Percentiles rank a stretch among this genome's conserved stretches.
Conservation (phyloP, 2,797 vertebrate species). For the Steatocranus sp. region DNA sequence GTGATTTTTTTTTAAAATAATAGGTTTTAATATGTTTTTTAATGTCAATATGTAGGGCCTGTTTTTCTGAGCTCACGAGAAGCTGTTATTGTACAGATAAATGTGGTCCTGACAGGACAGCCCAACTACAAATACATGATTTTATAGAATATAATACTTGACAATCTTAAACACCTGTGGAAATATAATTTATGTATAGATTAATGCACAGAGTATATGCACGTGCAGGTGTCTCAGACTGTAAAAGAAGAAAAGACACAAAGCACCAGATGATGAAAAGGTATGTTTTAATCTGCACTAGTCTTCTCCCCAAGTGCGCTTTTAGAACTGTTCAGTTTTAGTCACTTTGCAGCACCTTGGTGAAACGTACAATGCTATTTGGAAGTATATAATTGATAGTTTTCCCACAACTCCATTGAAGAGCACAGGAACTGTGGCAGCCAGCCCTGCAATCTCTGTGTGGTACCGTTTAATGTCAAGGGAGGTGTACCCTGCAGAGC, state of each 20-base stretch:
- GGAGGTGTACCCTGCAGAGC: constrained; percentile 37
- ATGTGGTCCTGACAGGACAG: not conserved
- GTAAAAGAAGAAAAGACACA: not conserved
- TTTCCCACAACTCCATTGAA: not conserved
- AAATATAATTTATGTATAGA: not conserved
- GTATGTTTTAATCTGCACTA: not conserved
- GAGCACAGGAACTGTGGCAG: not conserved
- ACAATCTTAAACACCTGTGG: not conserved
- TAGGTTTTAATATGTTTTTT: not conserved
- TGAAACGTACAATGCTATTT: not conserved
- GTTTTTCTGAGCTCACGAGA: not conserved
- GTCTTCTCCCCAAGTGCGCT: not conserved
- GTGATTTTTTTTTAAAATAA: fast-evolving
- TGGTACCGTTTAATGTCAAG: constrained; percentile 18
- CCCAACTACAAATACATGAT: not conserved
- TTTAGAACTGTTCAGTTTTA: not conserved
- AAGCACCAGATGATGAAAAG: not conserved
- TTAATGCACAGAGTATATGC: not conserved
- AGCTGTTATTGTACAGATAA: not conserved
- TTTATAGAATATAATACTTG: not conserved
- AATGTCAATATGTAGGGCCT: not conserved
- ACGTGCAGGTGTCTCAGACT: not conserved
- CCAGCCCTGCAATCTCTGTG: constrained; percentile 25
- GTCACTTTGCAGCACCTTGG: not conserved
- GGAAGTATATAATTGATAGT: not conserved